Conservation (phyloP, 2,797 vertebrate species). For the Centroberyx gerrardi region DNA sequence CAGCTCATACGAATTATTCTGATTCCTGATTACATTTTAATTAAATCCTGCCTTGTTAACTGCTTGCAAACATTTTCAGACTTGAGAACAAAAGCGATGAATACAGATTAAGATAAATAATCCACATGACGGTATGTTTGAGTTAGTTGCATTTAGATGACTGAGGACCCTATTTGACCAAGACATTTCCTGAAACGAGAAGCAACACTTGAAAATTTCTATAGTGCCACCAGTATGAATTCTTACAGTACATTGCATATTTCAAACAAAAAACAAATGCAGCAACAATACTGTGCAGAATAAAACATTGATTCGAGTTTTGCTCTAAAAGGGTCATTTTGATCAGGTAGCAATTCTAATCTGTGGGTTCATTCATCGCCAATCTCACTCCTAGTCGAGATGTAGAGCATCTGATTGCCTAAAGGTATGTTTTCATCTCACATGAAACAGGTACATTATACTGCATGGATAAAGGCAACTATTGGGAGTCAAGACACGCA, state of each 20-base stretch:
- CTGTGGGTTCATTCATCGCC: slow-evolving; percentile 24
- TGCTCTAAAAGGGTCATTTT: slow-evolving; percentile 17
- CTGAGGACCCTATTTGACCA: slow-evolving; percentile 17
- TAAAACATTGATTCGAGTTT: slow-evolving; percentile 18
- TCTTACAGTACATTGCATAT: slow-evolving; percentile 40
- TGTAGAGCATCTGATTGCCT: neutral
- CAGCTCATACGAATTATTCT: slow-evolving; percentile 15
- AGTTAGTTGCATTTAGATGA: slow-evolving; percentile 33
- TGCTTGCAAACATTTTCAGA: slow-evolving; percentile 9
- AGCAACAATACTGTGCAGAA: slow-evolving; percentile 44
- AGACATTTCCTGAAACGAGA: slow-evolving; percentile 1
- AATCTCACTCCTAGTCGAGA: slow-evolving; percentile 38
- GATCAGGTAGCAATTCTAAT: slow-evolving; percentile 33
- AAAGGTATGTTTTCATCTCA: neutral
- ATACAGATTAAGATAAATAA: slow-evolving; percentile 44
- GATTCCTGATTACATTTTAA: slow-evolving; percentile 34
- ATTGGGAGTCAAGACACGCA: slow-evolving; percentile 50
- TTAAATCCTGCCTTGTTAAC: slow-evolving; percentile 20
- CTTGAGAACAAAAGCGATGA: slow-evolving; percentile 32
- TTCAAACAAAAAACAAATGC: slow-evolving; percentile 34
- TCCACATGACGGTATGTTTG: slow-evolving; percentile 12
- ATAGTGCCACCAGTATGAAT: slow-evolving; percentile 28
- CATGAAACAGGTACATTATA: slow-evolving; percentile 8
- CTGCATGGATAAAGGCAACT: slow-evolving; percentile 35
- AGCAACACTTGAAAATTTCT: slow-evolving; percentile 26